Percentiles rank a stretch among this genome's conserved stretches.
Evolutionary conservation across 2,797 vertebrate genomes (phyloP).

Genomic region (Clarias fuscus): DNA sequence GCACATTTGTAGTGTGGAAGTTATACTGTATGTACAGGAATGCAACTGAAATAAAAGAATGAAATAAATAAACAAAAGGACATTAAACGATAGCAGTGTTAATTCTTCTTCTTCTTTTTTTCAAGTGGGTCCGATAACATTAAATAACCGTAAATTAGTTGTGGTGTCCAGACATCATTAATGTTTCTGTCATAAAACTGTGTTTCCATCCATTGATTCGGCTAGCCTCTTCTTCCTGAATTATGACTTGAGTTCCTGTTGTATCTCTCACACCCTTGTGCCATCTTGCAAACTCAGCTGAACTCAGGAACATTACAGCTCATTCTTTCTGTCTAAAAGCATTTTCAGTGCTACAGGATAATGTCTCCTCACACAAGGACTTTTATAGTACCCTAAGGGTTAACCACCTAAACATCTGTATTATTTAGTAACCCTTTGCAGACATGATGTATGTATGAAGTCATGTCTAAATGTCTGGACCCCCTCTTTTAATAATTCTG

Average conservation of each 20-base stretch:
- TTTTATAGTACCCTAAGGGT: background rate
- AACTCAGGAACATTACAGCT: constrained; percentile 18
- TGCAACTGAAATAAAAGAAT: background rate
- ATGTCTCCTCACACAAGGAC: background rate
- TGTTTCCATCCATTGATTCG: background rate
- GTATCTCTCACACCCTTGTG: background rate
- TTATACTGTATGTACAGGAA: background rate
- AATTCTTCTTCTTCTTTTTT: background rate
- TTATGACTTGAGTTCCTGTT: constrained; percentile 1
- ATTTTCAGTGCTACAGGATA: constrained; percentile 21
- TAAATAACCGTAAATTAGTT: too few relatives aligned
- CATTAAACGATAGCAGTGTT: background rate
- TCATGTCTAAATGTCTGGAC: too few relatives aligned
- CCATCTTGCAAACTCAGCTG: constrained; percentile 19
- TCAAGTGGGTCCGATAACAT: background rate
- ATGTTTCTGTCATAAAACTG: background rate
- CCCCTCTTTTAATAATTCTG: too few relatives aligned
- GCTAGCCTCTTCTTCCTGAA: background rate
- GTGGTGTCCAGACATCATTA: background rate
- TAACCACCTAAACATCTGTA: background rate
- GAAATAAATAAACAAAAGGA: constrained; percentile 1
- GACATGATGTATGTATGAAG: background rate
- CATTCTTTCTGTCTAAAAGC: constrained; percentile 11
- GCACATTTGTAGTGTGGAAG: constrained; percentile 2
- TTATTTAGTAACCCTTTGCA: background rate